Evolutionary conservation across 2,888 invertebrate genomes (phyloP).

Genomic region (Taphrorychus bicolor): DNA sequence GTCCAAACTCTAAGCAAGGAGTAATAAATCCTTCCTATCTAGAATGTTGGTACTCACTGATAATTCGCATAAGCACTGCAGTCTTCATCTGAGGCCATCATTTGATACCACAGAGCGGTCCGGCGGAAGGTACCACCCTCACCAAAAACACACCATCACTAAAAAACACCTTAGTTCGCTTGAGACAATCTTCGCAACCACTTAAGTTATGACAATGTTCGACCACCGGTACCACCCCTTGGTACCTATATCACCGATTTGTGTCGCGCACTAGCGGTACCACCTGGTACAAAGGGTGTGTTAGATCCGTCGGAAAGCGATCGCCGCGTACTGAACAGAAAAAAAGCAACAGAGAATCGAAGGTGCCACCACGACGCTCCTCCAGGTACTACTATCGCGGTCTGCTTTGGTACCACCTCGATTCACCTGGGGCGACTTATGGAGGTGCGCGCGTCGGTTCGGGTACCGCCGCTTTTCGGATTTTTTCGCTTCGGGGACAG

Average conservation of each 20-base stretch:
- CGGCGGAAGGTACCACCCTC: not conserved
- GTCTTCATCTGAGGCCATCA: conserved; percentile 60
- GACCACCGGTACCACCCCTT: not conserved
- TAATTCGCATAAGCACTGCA: conserved; percentile 57
- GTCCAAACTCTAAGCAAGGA: too few relatives aligned
- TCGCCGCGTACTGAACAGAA: conserved; percentile 13
- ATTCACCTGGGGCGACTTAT: conserved; percentile 34
- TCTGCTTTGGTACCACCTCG: conserved; percentile 37
- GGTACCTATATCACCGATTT: too few relatives aligned
- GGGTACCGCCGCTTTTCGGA: conserved; percentile 16
- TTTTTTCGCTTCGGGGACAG: conserved; percentile 25
- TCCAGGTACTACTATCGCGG: conserved; percentile 35
- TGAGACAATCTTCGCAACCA: not conserved
- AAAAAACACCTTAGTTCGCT: not conserved
- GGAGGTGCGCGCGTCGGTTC: conserved; percentile 22
- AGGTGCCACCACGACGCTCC: conserved; percentile 15
- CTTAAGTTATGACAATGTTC: not conserved
- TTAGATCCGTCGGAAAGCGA: conserved; percentile 22
- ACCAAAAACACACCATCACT: not conserved
- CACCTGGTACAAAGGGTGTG: not conserved
- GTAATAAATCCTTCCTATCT: too few relatives aligned
- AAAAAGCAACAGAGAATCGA: conserved; percentile 2
- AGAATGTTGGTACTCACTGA: conserved; percentile 52
- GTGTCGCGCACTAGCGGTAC: not conserved
- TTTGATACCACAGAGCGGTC: conserved; percentile 1